phyloP scores from a whole-genome alignment of 64 coral and sea anemone species.

The Montipora foliosa region DNA sequence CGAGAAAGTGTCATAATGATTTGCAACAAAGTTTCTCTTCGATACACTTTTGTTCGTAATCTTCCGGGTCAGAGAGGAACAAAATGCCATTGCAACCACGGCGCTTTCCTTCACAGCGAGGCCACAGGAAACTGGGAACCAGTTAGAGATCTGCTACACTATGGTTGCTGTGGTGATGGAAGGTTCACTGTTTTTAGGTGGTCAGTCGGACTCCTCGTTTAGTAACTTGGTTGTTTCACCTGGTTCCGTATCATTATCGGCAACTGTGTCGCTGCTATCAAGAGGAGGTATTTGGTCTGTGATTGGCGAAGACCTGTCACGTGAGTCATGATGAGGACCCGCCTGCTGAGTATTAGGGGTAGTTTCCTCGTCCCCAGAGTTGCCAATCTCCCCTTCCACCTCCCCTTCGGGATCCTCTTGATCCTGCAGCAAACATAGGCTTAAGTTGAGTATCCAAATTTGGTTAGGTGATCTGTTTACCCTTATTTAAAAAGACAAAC shows the following conservation, averaged over 20 bases:
- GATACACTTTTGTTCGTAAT: not conserved
- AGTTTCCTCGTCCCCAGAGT: slow-evolving; percentile 29
- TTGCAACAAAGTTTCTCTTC: not conserved
- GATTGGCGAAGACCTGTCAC: slow-evolving; percentile 19
- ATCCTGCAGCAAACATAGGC: not conserved
- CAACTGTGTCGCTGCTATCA: slow-evolving; percentile 26
- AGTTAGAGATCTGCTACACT: not conserved
- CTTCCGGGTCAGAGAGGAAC: slow-evolving; percentile 8
- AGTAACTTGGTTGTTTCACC: slow-evolving; percentile 39
- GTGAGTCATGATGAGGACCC: slow-evolving; percentile 11
- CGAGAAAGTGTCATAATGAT: not conserved
- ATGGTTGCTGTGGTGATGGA: not conserved
- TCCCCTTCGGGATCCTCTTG: slow-evolving; percentile 38
- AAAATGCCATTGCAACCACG: slow-evolving; percentile 50
- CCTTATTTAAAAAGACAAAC: not conserved
- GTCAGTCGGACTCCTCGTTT: slow-evolving; percentile 45
- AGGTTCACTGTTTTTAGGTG: not conserved
- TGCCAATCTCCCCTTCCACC: slow-evolving; percentile 41
- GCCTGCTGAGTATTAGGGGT: slow-evolving; percentile 8
- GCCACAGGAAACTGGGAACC: not conserved
- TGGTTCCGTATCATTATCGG: not conserved
- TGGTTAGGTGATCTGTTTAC: not conserved
- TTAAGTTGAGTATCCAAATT: too few species aligned
- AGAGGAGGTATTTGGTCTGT: slow-evolving; percentile 34
- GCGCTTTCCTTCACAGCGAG: not conserved